Conservation (phyloP, 2,888 invertebrate species). For the Taenaris catops region DNA sequence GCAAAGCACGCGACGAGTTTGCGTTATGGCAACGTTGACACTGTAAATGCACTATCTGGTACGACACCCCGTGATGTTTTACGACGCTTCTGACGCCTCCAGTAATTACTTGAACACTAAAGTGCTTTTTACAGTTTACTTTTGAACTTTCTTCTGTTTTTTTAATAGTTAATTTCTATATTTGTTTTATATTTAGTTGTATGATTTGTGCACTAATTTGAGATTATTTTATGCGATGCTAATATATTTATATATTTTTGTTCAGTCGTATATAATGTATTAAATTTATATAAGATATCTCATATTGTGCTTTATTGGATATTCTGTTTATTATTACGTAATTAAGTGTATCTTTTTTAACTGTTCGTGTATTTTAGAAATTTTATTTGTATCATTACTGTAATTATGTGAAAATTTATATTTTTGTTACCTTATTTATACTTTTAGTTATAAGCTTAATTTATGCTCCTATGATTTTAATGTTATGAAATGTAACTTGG, state of each 20-base stretch:
- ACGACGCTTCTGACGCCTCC: slow-evolving; percentile 52
- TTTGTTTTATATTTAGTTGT: slow-evolving; percentile 26
- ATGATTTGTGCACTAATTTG: slow-evolving; percentile 24
- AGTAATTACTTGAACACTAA: slow-evolving; percentile 39
- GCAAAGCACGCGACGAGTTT: slow-evolving; percentile 83
- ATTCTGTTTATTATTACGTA: slow-evolving; percentile 28
- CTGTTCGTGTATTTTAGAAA: slow-evolving; percentile 19
- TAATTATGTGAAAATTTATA: slow-evolving; percentile 13
- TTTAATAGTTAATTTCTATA: slow-evolving; percentile 20
- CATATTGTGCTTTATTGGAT: slow-evolving; percentile 18
- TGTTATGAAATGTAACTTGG: too few species aligned
- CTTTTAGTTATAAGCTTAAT: too few species aligned
- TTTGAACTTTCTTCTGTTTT: slow-evolving; percentile 15
- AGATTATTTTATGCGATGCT: slow-evolving; percentile 12
- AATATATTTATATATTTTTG: neutral
- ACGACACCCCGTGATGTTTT: slow-evolving; percentile 92
- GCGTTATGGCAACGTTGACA: slow-evolving; percentile 77
- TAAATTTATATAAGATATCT: slow-evolving; percentile 10
- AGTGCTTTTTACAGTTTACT: slow-evolving; percentile 35
- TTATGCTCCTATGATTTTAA: too few species aligned
- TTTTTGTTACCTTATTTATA: slow-evolving; percentile 4
- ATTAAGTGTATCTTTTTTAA: slow-evolving; percentile 22
- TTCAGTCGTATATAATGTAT: slow-evolving; percentile 3
- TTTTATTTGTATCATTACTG: slow-evolving; percentile 20
- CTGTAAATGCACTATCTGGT: slow-evolving; percentile 99